Conservation (phyloP, 2,888 invertebrate species). For the Dasypogon diadema region DNA sequence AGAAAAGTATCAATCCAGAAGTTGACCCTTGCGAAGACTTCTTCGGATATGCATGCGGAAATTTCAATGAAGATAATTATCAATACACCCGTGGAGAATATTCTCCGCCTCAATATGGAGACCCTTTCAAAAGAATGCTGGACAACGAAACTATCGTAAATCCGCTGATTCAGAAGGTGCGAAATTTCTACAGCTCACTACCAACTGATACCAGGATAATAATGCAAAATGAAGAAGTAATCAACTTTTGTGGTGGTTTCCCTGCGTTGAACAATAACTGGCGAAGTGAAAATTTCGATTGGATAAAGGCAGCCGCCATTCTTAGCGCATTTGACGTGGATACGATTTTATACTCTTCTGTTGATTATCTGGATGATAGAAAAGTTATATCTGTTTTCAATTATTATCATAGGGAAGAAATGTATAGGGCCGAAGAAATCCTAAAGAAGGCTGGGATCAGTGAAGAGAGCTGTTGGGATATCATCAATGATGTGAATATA, state of each 20-base stretch:
- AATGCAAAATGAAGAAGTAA: neutral
- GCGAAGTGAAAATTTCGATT: constrained; percentile 12
- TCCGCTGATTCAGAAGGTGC: neutral
- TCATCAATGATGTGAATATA: neutral
- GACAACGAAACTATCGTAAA: neutral
- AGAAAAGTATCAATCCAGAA: constrained; percentile 5
- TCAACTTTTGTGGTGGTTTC: constrained; percentile 23
- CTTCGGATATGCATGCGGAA: constrained; percentile 2
- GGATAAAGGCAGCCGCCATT: constrained; percentile 20
- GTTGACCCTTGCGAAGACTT: constrained; percentile 9
- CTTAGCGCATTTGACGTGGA: neutral
- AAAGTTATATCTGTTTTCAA: neutral
- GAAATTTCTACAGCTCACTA: neutral
- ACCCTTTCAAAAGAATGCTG: neutral
- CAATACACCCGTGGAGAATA: neutral
- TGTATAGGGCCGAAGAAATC: constrained; percentile 1
- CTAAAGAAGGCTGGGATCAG: neutral
- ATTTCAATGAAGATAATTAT: neutral
- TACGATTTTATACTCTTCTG: neutral
- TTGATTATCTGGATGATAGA: neutral
- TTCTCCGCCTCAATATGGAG: neutral
- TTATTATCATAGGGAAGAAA: too few species aligned
- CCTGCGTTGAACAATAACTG: constrained; percentile 8
- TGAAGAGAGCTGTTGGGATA: neutral
- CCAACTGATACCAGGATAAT: neutral